Conservation (phyloP, 2,888 invertebrate genomes). For the Maniola hyperantus region DNA sequence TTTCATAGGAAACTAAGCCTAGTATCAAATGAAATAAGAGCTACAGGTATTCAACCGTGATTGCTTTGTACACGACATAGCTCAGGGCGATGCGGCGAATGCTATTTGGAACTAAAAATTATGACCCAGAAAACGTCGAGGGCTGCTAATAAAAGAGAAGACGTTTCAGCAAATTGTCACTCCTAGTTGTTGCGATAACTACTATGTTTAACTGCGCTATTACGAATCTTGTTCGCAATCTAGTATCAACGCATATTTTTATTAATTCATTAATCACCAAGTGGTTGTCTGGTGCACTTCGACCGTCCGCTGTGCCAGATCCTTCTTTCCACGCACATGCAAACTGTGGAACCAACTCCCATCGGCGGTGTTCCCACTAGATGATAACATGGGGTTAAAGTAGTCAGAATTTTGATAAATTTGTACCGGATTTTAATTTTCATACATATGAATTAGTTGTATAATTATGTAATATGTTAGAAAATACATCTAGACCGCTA, state of each 20-base stretch:
- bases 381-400: too few relatives aligned
- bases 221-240: slow-evolving; percentile 29
- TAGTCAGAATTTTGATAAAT: too few relatives aligned
- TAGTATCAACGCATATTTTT: background rate
- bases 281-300: too few relatives aligned
- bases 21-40: slow-evolving; percentile 12
- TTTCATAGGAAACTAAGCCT: slow-evolving; percentile 23
- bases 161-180: slow-evolving; percentile 45
- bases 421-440: too few relatives aligned
- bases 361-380: too few relatives aligned
- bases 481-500: too few relatives aligned
- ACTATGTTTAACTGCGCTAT: slow-evolving; percentile 31
- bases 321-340: too few relatives aligned
- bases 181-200: slow-evolving; percentile 37
- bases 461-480: too few relatives aligned
- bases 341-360: too few relatives aligned
- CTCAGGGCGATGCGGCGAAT: slow-evolving; percentile 53
- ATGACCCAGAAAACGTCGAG: slow-evolving; percentile 54
- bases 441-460: too few relatives aligned
- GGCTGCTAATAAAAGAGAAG: slow-evolving; percentile 57
- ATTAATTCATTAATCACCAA: background rate
- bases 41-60: slow-evolving; percentile 26
- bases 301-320: too few relatives aligned
- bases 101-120: slow-evolving; percentile 57
- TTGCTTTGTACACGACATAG: slow-evolving; percentile 44